Percentiles rank a stretch among this genome's conserved stretches.
Conservation (phyloP, 2,888 invertebrate genomes). For the Scotopteryx bipunctaria region DNA sequence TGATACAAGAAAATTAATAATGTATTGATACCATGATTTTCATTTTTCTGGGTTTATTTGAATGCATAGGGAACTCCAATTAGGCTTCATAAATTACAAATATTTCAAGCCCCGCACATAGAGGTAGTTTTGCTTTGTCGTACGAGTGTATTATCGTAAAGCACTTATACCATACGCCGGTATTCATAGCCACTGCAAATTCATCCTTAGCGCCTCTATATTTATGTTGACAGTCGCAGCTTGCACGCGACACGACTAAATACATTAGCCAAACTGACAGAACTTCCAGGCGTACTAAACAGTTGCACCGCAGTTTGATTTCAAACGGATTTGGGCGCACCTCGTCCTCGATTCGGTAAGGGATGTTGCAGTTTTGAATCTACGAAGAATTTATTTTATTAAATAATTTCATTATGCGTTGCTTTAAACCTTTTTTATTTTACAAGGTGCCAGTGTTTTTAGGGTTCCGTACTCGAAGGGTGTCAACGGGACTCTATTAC, state of each 20-base stretch:
- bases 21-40: too few species aligned
- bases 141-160: too few species aligned
- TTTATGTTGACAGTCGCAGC: slow-evolving; percentile 33
- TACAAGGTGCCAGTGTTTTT: too few species aligned
- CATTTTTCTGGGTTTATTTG: too few species aligned
- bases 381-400: slow-evolving; percentile 31
- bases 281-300: slow-evolving; percentile 47
- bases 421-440: too few species aligned
- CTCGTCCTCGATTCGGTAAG: slow-evolving; percentile 45
- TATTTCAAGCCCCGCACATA: too few species aligned
- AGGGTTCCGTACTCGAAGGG: too few species aligned
- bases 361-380: slow-evolving; percentile 43
- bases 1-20: background rate
- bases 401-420: too few species aligned
- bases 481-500: too few species aligned
- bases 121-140: too few species aligned
- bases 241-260: slow-evolving; percentile 47
- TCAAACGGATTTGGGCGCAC: slow-evolving; percentile 51
- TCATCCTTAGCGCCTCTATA: slow-evolving; percentile 6
- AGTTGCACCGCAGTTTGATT: slow-evolving; percentile 63
- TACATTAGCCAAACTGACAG: slow-evolving; percentile 47
- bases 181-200: slow-evolving; percentile 7
- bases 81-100: too few species aligned
- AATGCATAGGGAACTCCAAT: too few species aligned
- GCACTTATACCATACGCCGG: background rate